Evolutionary conservation across 92 coral and sea anemone species (phyloP), one percentile per base, ranked within the genome.

Genomic region (Hydrozoanthus gracilis): DNA sequence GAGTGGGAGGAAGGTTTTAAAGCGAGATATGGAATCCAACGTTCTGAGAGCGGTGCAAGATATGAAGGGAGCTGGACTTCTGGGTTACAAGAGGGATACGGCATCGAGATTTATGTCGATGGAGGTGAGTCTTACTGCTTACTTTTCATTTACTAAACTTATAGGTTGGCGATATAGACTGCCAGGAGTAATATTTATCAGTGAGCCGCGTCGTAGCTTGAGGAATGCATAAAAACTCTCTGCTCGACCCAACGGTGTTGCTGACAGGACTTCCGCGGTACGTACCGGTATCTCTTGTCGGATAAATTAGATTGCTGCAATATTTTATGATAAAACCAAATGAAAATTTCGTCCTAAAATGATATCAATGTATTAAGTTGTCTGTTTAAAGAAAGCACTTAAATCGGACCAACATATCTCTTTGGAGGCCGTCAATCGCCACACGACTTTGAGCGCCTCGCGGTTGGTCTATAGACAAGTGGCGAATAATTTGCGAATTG

Each of bases 51-150:
- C 73, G 98, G 98, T 13, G 98, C 98, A 6, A 87, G 95, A 8
- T 95, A 95, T 56, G 96, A 95, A 14, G 98, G 98, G 3, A 95
- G 98, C 69, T 95, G 98, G 98, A 95, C 98, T 54, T 95, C 98
- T 15, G 98, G 98, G 13, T 73, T 95, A 47, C 98, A 95, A 78
- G 98, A 95, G 80, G 98, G 98, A 14, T 93, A 95, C 74, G 98
- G 98, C 2, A 93, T 95, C 76, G 98, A 95, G 68, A 87, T 89
- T 44, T 95, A 95, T 76, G 94, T 95, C 14, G 95, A 95, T 89
- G 94, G 92, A 77, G 98, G 98, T 95, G 76, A 72, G 98, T 79
- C 47, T 62, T 10, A 15, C 49, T 11, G 8, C 49, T 67, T 69
- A 69, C 47, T 11, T 16, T 11, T 18, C n/a, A 80, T 80, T 47